A percentile compares a stretch with the other conserved stretches of the same genome.
Evolutionary conservation across 1,140 invertebrate genomes (phyloP).

Genomic region (Hormaphis cornu): DNA sequence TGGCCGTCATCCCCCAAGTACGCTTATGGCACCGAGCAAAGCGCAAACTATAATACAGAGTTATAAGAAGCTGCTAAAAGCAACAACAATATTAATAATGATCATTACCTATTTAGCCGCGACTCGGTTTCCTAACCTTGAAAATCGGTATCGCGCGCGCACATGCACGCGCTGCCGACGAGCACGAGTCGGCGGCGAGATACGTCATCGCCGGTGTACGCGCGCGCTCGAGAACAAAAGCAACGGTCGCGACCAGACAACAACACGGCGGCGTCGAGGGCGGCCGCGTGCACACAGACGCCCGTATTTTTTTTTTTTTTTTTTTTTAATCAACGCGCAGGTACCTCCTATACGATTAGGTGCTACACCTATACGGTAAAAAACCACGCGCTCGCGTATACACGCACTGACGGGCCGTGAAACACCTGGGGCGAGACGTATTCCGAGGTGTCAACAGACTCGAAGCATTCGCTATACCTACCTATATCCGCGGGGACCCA

Average conservation of each 20-base stretch:
- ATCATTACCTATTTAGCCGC: no score
- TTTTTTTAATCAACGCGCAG: no score
- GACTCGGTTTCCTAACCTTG: conserved; percentile 8
- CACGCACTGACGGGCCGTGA: neutral
- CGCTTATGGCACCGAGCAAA: no score
- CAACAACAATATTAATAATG: no score
- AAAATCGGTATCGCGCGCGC: conserved; percentile 1
- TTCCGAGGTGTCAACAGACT: neutral
- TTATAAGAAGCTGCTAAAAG: no score
- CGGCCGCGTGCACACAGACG: neutral
- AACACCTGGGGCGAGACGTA: neutral
- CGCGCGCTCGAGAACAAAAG: conserved; percentile 17
- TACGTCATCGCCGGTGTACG: neutral
- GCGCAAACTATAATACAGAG: no score
- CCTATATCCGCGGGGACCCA: no score
- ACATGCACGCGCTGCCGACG: neutral
- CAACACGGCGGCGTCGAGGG: neutral
- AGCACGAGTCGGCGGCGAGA: neutral
- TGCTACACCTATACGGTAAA: no score
- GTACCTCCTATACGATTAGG: no score
- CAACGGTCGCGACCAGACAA: neutral
- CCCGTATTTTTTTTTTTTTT: no score
- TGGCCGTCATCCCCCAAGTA: no score
- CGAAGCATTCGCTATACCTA: neutral
- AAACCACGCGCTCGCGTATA: neutral